Evolutionary conservation across 2,113 vertebrate species (phyloP).

Genomic region (Menura novaehollandiae): DNA sequence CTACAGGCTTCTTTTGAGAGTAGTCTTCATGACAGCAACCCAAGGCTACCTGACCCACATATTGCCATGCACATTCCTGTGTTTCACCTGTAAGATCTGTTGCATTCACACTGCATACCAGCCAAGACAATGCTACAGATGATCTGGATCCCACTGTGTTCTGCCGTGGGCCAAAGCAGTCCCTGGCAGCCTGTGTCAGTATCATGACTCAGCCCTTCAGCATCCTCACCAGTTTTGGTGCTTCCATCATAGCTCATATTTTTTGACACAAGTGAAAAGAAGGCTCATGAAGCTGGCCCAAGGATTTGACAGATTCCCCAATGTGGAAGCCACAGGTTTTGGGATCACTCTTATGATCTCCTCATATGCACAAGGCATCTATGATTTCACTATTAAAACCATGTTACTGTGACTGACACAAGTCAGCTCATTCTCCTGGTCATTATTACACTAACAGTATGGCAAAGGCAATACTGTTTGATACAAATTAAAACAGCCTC

Average conservation of each 20-base stretch:
- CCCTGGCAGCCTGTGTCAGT: not conserved
- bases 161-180: not conserved
- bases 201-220: not conserved
- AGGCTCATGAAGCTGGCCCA: not conserved
- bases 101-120: not conserved
- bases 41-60: not conserved
- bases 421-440: not conserved
- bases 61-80: not conserved
- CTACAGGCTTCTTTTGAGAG: not conserved
- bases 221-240: not conserved
- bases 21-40: not conserved
- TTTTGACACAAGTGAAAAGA: not conserved
- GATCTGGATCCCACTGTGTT: not conserved
- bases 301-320: not conserved
- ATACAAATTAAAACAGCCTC: not conserved
- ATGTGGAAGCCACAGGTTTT: not conserved
- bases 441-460: not conserved
- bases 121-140: rapidly evolving
- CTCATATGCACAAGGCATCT: not conserved
- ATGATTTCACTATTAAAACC: not conserved
- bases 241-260: not conserved
- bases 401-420: not conserved
- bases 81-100: not conserved
- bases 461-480: rapidly evolving
- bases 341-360: not conserved